A percentile compares a stretch with the other conserved stretches of the same genome.
These are phyloP conservation scores for Tromatobia lineatoria DNA, from an alignment of 2,888 invertebrate genomes.

Conservation along the genomic window DNA sequence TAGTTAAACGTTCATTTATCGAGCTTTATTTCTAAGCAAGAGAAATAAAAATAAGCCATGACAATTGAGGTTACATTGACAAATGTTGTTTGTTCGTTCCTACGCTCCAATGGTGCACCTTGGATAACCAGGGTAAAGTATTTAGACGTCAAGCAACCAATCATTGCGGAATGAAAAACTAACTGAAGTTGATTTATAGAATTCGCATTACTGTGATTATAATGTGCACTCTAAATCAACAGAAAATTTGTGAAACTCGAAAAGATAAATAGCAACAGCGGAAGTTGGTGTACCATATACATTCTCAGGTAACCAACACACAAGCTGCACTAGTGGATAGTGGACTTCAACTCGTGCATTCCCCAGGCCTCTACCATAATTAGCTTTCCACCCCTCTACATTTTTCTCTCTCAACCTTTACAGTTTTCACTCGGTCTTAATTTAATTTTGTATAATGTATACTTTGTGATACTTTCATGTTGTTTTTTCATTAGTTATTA, in stretches of 20 bases:
- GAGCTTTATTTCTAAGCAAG: too few relatives aligned
- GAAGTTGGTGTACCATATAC: constrained; percentile 3
- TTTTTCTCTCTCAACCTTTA: neutral
- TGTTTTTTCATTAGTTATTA: constrained; percentile 39
- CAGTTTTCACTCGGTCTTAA: constrained; percentile 17
- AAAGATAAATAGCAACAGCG: constrained; percentile 6
- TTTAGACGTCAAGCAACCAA: neutral
- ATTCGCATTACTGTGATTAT: constrained; percentile 61
- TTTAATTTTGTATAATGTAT: constrained; percentile 51
- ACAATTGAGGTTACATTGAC: neutral
- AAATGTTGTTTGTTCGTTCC: neutral
- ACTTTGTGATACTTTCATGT: constrained; percentile 29
- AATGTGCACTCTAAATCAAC: constrained; percentile 27
- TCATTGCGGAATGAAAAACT: constrained; percentile 3
- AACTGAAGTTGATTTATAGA: constrained; percentile 43
- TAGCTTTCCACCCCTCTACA: constrained; percentile 19
- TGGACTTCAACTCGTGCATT: constrained; percentile 42
- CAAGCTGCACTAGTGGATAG: constrained; percentile 1
- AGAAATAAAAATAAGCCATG: neutral
- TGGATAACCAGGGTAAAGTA: neutral
- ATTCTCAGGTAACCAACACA: constrained; percentile 28
- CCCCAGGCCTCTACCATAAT: constrained; percentile 41
- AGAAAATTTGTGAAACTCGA: neutral
- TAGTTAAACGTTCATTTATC: neutral
- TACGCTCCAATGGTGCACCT: neutral